Conservation (phyloP, 2,113 vertebrate genomes). For the Xiphophorus couchianus region DNA sequence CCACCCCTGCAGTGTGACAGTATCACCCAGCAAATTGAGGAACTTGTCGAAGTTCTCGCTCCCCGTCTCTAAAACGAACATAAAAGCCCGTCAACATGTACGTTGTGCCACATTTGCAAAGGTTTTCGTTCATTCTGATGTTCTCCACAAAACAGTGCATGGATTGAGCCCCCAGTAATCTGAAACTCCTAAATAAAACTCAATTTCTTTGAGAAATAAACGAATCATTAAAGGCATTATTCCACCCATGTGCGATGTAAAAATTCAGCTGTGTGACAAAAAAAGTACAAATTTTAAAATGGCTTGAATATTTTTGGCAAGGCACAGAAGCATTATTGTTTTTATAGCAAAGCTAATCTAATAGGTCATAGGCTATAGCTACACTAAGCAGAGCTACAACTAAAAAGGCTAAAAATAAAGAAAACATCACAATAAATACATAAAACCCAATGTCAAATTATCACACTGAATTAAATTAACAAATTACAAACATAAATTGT, state of each 20-base stretch:
- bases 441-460: not conserved
- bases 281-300: not conserved
- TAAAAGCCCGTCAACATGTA: not conserved
- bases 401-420: not conserved
- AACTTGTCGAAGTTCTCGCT: slow-evolving; percentile 94
- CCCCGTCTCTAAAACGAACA: slow-evolving; percentile 85
- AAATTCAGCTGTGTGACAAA: not conserved
- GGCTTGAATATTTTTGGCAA: not conserved
- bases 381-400: not conserved
- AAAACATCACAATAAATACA: not conserved
- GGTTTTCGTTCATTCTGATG: not conserved
- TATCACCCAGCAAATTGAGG: slow-evolving; percentile 91
- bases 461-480: not conserved
- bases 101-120: not conserved
- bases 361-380: not conserved
- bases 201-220: not conserved
- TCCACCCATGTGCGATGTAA: not conserved
- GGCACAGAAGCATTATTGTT: not conserved
- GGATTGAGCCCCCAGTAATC: not conserved
- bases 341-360: too few species aligned
- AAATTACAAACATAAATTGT: not conserved
- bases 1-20: slow-evolving; percentile 93
- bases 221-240: not conserved
- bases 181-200: not conserved
- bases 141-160: not conserved